Base-by-base conservation (phyloP, 2,797 vertebrate species). In the Mus minutoides region DNA sequence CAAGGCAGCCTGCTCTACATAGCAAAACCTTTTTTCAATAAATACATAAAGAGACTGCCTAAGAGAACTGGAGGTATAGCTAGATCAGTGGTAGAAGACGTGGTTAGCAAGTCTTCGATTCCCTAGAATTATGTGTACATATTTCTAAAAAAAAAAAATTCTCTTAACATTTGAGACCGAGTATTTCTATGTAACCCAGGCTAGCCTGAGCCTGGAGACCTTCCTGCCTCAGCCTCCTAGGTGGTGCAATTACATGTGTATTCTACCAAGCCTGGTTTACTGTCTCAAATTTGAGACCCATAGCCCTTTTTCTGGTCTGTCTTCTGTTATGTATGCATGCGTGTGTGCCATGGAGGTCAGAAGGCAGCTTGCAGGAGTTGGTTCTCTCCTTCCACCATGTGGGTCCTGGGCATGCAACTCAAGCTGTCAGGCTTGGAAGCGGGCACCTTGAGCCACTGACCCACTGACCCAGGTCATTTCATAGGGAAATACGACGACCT, bases 81-180 rank as follows among this genome's bases (percentile, higher is more conserved):
- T 75, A 34, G 54, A 71, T 58, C 52, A 24, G n/a, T 91, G 37
- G 67, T 73, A 60, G 29, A 12, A 54, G 26, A 5, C 34, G 5
- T 73, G 78, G 31, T 92, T 75, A 82, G 78, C 37, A 77, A 94
- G n/a, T 79, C 71, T 94, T 86, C 82, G 54, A 52, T 82, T 29
- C 26, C 29, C 56, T 88, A 46, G 37, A 79, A 75, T 92, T 94
- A 34, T 73, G 16, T 64, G 10, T 37, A 14, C 37, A 12, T 87
- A 82, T 90, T 71, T 90, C 92, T 87, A 75, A 94, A 85, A 90
- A 62, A 75, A 94, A 85, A 90, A 62, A 54, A 12, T 49, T 86
- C 58, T 29, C 54, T 62, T 60, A 56, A 37, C 22, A 29, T n/a
- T 31, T 40, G n/a, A 52, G 31, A 14, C n/a, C 29, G 24, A 37